Percentiles rank a stretch among this genome's conserved stretches.
Conservation (phyloP, 2,797 vertebrate species). For the Balearica regulorum region DNA sequence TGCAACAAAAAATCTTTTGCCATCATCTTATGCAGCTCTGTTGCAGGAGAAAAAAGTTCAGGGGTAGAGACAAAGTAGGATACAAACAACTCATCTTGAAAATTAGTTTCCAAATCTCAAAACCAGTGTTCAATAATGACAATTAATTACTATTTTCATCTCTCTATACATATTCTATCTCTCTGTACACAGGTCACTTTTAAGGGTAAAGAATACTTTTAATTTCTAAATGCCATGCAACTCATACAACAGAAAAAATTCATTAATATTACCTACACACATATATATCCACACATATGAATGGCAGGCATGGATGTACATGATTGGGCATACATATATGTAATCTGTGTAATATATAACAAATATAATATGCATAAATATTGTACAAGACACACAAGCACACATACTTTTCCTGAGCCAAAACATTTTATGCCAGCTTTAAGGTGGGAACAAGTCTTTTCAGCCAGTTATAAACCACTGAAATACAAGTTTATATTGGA, state of each 20-base stretch:
- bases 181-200: not conserved
- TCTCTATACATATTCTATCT: not conserved
- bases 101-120: not conserved
- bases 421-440: constrained; percentile 10
- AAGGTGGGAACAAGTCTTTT: constrained; percentile 22
- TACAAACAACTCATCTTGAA: not conserved
- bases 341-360: not conserved
- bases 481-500: constrained; percentile 48
- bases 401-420: not conserved
- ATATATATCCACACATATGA: not conserved
- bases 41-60: not conserved
- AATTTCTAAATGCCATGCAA: constrained; percentile 5
- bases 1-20: not conserved
- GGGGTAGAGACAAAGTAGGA: not conserved
- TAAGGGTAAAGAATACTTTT: not conserved
- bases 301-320: not conserved
- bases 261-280: not conserved
- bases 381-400: not conserved
- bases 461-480: constrained; percentile 3
- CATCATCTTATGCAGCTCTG: not conserved
- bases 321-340: not conserved
- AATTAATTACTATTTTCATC: not conserved
- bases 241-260: not conserved
- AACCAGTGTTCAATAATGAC: not conserved
- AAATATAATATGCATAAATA: not conserved